Base-by-base conservation (phyloP, 2,797 vertebrate species). In the Sebastes steindachneri region DNA sequence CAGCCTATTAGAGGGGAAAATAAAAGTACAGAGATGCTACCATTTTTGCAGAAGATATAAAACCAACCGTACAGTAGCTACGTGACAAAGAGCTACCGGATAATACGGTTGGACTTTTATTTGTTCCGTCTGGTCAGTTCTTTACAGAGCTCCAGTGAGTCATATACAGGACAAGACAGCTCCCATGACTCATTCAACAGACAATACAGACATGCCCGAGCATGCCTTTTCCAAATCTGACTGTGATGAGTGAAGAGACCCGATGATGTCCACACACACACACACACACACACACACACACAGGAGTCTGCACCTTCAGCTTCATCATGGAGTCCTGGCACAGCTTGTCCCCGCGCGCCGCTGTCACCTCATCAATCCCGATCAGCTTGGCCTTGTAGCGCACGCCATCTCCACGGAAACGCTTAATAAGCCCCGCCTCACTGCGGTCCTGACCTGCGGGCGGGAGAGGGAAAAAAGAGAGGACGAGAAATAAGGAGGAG, bases 301-400 rank as follows among this genome's bases (percentile, higher is more conserved):
- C 26, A 77, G 12, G 68, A 31, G 60, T 86, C 75, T 73, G 84
- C 74, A 99, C 98, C 98, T 99, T 99, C 92, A 99, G 97, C 91
- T 99, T 99, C 97, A 99, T 98, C 98, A 99, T 99, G 91, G 98
- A 98, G 93, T 99, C 98, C 92, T 99, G 98, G 95, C 98, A 99
- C 96, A 99, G 96, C 96, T 99, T 99, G 97, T 99, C 98, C 90
- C 98, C 98, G 72, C 98, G 96, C 31, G 98, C 98, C 0, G 98
- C 97, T n/a, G 96, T 97, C 93, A 99, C 98, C 88, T 99, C 98
- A 88, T 99, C 98, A 77, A 98, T 98, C 90, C 98, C 98, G 17
- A 99, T 99, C 93, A 99, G 95, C 90, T 99, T 99, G 93, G 98
- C 98, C 93, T 99, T 99, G 95, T 99, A 99, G 76, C 98, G 97